Percentiles rank a stretch among this genome's conserved stretches.
Conservation (phyloP, 2,888 invertebrate genomes). For the Yponomeuta cagnagella region DNA sequence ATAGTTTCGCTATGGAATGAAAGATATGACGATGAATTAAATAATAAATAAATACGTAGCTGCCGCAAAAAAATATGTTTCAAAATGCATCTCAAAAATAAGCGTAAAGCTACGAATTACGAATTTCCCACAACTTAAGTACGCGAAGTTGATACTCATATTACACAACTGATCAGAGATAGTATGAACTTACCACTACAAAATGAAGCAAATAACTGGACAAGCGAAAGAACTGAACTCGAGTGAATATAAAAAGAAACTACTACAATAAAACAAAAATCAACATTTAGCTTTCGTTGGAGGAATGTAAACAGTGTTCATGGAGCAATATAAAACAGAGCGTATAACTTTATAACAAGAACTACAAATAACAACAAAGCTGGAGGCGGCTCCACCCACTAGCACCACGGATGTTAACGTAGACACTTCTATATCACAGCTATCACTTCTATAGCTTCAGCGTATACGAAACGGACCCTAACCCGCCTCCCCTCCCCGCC, state of each 20-base stretch:
- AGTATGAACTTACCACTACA: constrained; percentile 56
- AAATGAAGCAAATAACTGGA: constrained; percentile 57
- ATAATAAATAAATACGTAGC: constrained; percentile 55
- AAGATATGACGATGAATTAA: constrained; percentile 50
- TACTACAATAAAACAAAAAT: constrained; percentile 66
- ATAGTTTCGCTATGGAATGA: constrained; percentile 23
- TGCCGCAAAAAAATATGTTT: constrained; percentile 53
- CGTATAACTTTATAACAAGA: constrained; percentile 58
- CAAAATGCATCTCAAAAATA: constrained; percentile 67
- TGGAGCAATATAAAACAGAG: constrained; percentile 63
- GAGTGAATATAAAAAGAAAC: constrained; percentile 50
- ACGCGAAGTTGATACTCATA: constrained; percentile 61
- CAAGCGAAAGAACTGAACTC: constrained; percentile 52
- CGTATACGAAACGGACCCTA: constrained; percentile 2
- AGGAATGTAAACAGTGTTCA: constrained; percentile 72
- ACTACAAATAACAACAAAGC: constrained; percentile 61
- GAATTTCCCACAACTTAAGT: constrained; percentile 57
- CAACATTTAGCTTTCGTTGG: constrained; percentile 64
- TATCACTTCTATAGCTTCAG: constrained; percentile 4
- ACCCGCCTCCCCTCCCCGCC: constrained; percentile 12
- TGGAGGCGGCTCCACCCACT: constrained; percentile 53
- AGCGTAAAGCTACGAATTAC: constrained; percentile 56
- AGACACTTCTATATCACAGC: constrained; percentile 27
- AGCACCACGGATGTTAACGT: constrained; percentile 56
- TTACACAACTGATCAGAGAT: constrained; percentile 49